Conservation (phyloP, 1,140 invertebrate species). For the Rhopalosiphum maidis region DNA sequence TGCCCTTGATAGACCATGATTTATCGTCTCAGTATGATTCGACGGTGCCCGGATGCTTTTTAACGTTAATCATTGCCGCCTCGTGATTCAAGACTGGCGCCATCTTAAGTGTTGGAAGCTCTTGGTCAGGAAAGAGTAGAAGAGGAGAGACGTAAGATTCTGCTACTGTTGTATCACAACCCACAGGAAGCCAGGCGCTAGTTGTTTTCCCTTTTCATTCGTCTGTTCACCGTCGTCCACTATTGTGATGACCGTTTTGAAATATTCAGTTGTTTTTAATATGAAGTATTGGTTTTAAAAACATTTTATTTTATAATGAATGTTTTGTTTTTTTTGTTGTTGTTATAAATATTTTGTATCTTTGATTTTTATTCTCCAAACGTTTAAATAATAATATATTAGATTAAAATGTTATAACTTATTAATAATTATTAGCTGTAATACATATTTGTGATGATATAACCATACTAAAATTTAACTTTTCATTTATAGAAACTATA, state of each 20-base stretch:
- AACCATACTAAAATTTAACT: neutral
- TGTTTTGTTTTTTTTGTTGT: neutral
- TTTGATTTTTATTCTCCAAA: neutral
- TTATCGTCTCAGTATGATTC: constrained; percentile 54
- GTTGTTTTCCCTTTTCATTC: constrained; percentile 11
- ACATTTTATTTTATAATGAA: neutral
- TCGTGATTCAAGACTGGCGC: constrained; percentile 56
- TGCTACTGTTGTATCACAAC: constrained; percentile 16
- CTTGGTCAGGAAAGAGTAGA: constrained; percentile 12
- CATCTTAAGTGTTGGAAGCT: constrained; percentile 56
- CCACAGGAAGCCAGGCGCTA: neutral
- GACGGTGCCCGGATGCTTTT: constrained; percentile 56
- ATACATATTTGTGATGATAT: neutral
- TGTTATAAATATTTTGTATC: neutral
- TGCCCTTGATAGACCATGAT: constrained; percentile 51
- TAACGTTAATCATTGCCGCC: constrained; percentile 57
- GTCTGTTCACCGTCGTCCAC: neutral
- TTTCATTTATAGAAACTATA: too few relatives aligned
- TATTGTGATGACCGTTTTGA: neutral
- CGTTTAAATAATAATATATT: neutral
- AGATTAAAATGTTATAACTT: neutral
- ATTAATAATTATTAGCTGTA: neutral
- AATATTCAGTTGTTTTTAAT: neutral
- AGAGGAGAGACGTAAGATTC: constrained; percentile 5
- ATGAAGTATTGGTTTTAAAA: neutral